Percentiles rank a stretch among this genome's conserved stretches.
Conservation (phyloP, 1,140 invertebrate genomes). For the Neuroterus valhalla region DNA sequence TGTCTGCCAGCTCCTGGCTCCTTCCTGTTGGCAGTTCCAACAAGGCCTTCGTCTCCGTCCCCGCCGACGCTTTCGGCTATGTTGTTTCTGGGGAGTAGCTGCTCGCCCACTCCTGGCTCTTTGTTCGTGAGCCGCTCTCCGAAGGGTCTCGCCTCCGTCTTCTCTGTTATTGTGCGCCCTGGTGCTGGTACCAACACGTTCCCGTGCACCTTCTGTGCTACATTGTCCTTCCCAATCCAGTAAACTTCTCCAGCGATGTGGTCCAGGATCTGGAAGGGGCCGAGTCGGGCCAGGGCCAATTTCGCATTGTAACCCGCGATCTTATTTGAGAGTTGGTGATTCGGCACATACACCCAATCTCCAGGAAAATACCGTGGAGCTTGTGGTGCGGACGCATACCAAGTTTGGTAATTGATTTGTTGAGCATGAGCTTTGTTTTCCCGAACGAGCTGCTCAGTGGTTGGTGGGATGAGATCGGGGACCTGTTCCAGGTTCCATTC, state of each 20-base stretch:
- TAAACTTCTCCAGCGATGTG: neutral
- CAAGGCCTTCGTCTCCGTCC: no score
- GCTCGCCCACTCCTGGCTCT: no score
- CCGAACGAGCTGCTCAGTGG: neutral
- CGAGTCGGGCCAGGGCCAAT: neutral
- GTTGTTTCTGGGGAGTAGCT: no score
- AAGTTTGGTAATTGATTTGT: neutral
- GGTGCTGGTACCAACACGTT: neutral
- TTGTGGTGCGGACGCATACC: neutral
- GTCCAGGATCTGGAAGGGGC: neutral
- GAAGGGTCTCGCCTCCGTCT: no score
- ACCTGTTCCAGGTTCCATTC: neutral
- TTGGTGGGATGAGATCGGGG: neutral
- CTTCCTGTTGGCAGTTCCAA: no score
- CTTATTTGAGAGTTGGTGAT: neutral
- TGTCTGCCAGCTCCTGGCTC: no score
- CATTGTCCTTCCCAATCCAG: neutral
- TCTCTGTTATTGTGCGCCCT: no score
- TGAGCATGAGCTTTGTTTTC: neutral
- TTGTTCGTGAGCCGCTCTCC: no score
- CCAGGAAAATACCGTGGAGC: neutral
- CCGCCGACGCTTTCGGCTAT: no score
- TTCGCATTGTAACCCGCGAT: neutral
- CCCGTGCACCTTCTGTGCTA: neutral
- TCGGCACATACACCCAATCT: neutral